These are phyloP conservation scores for Formica selysi DNA, from an alignment of 1,140 invertebrate genomes.

Conservation along the genomic window DNA sequence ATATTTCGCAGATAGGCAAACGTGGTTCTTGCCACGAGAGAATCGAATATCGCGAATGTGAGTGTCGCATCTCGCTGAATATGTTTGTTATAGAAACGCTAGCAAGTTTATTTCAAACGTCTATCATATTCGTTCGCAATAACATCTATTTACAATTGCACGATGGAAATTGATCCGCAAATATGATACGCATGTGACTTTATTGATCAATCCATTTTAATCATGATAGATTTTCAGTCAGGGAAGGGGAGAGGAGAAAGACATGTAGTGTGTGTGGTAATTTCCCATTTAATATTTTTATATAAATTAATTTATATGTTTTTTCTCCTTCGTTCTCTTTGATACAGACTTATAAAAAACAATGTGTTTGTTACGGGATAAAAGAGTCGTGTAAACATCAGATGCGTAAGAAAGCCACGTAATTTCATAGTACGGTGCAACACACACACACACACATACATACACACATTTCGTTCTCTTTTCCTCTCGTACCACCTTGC, in stretches of 20 bases:
- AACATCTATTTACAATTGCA: constrained; percentile 18
- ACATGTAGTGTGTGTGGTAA: background rate
- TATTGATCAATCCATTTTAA: background rate
- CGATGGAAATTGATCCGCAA: constrained; percentile 16
- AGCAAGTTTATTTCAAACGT: constrained; percentile 23
- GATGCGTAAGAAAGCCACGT: background rate
- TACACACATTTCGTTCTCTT: background rate
- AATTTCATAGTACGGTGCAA: constrained; percentile 46
- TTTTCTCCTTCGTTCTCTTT: too few relatives aligned
- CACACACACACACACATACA: too few relatives aligned
- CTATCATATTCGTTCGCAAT: background rate
- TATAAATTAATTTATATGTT: background rate
- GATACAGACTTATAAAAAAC: background rate
- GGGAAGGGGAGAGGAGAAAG: background rate
- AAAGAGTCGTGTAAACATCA: background rate
- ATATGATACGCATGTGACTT: background rate
- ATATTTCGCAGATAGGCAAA: background rate
- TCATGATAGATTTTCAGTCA: background rate
- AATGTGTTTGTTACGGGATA: background rate
- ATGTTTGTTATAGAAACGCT: background rate
- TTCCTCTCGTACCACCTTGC: background rate
- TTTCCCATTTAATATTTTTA: background rate
- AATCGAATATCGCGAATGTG: constrained; percentile 2
- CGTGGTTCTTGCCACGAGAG: background rate
- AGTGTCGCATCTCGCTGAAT: background rate